phyloP scores from a whole-genome alignment of 2,113 vertebrate species.

The Zosterops pallidus region DNA sequence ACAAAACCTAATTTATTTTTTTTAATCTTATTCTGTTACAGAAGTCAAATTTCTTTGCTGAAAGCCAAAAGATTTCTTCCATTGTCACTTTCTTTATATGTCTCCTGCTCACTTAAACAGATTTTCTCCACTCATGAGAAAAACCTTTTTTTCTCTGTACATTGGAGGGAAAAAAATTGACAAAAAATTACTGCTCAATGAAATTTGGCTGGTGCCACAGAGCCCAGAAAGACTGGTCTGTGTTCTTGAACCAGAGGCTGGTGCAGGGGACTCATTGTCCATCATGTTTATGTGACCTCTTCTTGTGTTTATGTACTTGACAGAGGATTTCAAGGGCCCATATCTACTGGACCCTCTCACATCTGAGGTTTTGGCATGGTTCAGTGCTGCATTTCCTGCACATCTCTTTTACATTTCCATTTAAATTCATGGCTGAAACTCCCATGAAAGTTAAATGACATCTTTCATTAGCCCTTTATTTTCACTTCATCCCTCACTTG shows the following conservation, averaged over 20 bases:
- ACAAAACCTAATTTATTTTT: not conserved
- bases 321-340: not conserved
- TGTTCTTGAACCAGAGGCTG: not conserved
- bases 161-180: not conserved
- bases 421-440: not conserved
- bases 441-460: not conserved
- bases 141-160: not conserved
- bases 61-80: not conserved
- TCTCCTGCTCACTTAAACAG: not conserved
- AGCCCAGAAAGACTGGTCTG: rapidly evolving
- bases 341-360: not conserved
- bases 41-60: not conserved
- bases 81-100: not conserved
- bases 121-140: not conserved
- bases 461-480: constrained; percentile 28
- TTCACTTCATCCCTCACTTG: not conserved
- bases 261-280: rapidly evolving
- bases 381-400: not conserved
- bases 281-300: not conserved
- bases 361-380: not conserved
- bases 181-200: not conserved
- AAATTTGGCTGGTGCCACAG: not conserved
- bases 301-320: not conserved
- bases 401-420: not conserved
- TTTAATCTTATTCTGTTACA: not conserved